These are phyloP conservation scores for Cheirogaleus major DNA, from an alignment of 2,797 vertebrate genomes.

Conservation along the genomic window DNA sequence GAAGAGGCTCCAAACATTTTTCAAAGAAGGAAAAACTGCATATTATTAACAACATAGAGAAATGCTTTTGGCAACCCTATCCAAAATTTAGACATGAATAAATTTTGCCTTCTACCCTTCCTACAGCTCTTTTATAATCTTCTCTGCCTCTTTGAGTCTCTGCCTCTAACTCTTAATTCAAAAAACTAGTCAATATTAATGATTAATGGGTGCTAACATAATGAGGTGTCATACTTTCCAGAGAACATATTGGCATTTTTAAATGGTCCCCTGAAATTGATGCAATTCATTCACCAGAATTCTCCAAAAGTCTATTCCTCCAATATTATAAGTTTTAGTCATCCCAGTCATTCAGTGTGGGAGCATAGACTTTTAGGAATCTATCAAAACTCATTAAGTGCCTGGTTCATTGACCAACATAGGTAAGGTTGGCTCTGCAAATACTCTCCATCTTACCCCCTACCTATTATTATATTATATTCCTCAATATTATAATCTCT, in stretches of 20 bases:
- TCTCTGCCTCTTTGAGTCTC: background rate
- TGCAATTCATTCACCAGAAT: background rate
- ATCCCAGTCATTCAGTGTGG: background rate
- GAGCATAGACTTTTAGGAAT: background rate
- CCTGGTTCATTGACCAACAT: background rate
- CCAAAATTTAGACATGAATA: background rate
- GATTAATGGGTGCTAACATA: background rate
- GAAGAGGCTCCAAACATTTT: background rate
- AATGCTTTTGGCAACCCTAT: background rate
- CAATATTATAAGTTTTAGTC: background rate
- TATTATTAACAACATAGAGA: background rate
- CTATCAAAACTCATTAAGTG: background rate
- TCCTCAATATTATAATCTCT: background rate
- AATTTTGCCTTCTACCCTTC: background rate
- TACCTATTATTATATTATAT: background rate
- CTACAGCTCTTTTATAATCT: background rate
- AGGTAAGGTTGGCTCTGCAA: background rate
- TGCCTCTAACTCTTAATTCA: background rate
- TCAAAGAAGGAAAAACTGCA: background rate
- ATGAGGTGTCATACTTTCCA: background rate
- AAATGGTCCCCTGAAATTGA: background rate
- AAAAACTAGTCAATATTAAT: constrained; percentile 16
- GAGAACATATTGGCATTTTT: background rate
- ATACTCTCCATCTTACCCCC: background rate
- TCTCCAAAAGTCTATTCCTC: background rate